Base-by-base conservation (phyloP, 2,113 vertebrate species). In the Hymenochirus boettgeri region DNA sequence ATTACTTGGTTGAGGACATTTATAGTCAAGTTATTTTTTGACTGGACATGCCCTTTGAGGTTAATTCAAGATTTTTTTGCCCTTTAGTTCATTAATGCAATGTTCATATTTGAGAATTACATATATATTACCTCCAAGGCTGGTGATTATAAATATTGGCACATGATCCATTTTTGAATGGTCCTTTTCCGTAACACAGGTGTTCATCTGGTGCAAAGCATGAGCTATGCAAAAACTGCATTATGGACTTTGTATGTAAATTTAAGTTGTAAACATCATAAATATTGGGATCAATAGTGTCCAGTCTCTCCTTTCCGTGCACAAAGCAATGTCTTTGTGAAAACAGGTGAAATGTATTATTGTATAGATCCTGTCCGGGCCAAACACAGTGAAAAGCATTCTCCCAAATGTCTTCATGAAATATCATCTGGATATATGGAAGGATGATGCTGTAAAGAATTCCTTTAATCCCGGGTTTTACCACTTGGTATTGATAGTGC, bases 101-200 rank as follows among this genome's bases (percentile, higher is more conserved):
- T 13, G 10, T 12, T 5, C 17, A 54, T 54, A n/a, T n/a, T n/a
- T n/a, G n/a, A n/a, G n/a, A n/a, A n/a, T n/a, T n/a, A n/a, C n/a
- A n/a, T n/a, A n/a, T n/a, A n/a, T n/a, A n/a, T n/a, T n/a, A n/a
- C 62, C 62, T 65, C 39, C 51, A 65, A 22, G 53, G 62, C 57
- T 65, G 27, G n/a, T 65, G 52, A 6, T 11, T 31, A 11, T n/a
- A n/a, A 56, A 57, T 23, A 65, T 56, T 22, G 62, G n/a, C 62
- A 56, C 62, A 65, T 3, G 62, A 57, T 57, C 62, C 39, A 33
- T 57, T 57, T n/a, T 18, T 17, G 23, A 65, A 65, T 1, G 53
- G 62, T 4, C 62, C 62, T 23, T 57, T 11, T 39, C 52, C 33
- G 53, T 12, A 23, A 57, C 25, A 23, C 62, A 65, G 15, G 25